phyloP scores from a whole-genome alignment of 2,888 invertebrate genomes.

The Hyppa rectilinea region DNA sequence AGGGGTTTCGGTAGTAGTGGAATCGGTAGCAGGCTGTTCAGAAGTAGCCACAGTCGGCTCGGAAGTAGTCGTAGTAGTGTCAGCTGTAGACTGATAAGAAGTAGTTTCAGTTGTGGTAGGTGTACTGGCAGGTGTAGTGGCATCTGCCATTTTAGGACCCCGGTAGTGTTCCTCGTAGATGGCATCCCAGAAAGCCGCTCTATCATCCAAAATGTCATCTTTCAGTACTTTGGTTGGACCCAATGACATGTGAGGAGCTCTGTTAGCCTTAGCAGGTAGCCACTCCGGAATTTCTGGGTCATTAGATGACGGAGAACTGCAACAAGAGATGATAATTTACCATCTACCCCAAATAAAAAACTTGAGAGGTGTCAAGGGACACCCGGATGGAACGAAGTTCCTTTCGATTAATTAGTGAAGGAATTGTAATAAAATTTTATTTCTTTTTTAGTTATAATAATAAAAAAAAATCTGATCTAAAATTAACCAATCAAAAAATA shows the following conservation, averaged over 20 bases:
- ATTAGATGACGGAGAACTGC: constrained; percentile 69
- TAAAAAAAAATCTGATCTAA: no score
- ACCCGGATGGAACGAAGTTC: no score
- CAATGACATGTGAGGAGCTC: constrained; percentile 73
- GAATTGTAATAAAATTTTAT: no score
- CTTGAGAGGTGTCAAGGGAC: no score
- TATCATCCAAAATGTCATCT: constrained; percentile 55
- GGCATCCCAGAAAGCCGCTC: constrained; percentile 72
- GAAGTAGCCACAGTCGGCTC: not conserved
- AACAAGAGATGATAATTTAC: constrained; percentile 16
- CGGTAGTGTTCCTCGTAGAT: constrained; percentile 72
- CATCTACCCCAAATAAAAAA: not conserved
- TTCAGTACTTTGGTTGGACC: constrained; percentile 62
- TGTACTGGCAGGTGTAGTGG: not conserved
- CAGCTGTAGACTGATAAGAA: not conserved
- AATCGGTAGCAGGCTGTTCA: not conserved
- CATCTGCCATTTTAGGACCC: constrained; percentile 65
- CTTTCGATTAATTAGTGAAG: no score
- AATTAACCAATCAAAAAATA: no score
- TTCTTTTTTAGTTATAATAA: no score
- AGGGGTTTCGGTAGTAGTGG: not conserved
- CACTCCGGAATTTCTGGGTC: constrained; percentile 64
- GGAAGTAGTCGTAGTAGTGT: not conserved
- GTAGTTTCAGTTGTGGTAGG: not conserved
- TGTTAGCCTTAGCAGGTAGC: constrained; percentile 63